These are phyloP conservation scores for Cromileptes altivelis DNA, from an alignment of 2,113 vertebrate species.

Conservation along the genomic window DNA sequence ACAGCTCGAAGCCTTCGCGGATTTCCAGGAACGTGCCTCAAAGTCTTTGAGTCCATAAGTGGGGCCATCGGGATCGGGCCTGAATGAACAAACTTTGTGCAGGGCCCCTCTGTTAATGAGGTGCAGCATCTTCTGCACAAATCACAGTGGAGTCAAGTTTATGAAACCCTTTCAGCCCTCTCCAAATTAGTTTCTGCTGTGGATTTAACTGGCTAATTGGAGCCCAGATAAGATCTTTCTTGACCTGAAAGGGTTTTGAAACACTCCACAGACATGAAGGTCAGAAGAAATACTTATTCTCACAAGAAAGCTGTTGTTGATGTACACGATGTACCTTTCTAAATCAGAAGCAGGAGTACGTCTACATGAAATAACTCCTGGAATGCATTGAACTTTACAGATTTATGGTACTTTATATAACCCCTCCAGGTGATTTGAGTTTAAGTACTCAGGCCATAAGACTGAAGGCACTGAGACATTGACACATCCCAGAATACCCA, in stretches of 20 bases:
- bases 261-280: background rate
- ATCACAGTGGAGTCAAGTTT: background rate
- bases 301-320: background rate
- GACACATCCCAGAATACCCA: background rate
- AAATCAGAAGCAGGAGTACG: constrained; percentile 25
- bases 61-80: no score
- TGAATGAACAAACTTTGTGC: background rate
- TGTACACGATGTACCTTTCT: background rate
- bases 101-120: background rate
- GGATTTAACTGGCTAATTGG: background rate
- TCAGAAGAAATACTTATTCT: background rate
- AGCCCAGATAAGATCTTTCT: no score
- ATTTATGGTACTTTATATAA: constrained; percentile 1
- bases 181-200: background rate
- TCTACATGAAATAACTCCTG: background rate
- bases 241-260: background rate
- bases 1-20: no score
- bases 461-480: background rate
- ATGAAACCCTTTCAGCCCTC: background rate
- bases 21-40: no score
- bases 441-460: background rate
- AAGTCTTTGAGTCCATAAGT: no score
- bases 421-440: background rate
- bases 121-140: background rate
- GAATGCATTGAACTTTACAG: constrained; percentile 24